Base-by-base conservation (phyloP, 2,797 vertebrate species). In the Sylvia borin region DNA sequence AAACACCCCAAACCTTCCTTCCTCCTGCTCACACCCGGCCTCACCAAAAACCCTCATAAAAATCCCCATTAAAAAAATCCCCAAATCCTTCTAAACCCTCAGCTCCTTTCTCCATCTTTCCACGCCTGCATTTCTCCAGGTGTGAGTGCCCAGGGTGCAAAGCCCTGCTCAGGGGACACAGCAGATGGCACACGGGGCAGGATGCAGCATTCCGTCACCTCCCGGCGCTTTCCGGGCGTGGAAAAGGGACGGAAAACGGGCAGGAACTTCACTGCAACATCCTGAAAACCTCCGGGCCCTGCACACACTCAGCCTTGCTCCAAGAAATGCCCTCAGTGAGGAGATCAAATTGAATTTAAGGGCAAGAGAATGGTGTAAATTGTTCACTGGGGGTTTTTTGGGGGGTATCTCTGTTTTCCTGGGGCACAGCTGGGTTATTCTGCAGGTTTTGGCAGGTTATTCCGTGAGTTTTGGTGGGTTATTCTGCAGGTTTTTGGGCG, bases 241-340 rank as follows among this genome's bases (percentile, higher is more conserved):
- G 66, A 54, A 68, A 77, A 76, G 72, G 68, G 81, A 29, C 0
- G 32, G 93, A 92, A 92, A 54, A 36, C 6, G 5, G 82, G 53
- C 82, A 96, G 89, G 85, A 96, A 93, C 36, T 76, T 34, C 84
- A 38, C 68, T 82, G 34, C 51, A 36, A 83, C 65, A 89, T 78
- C 74, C 92, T 75, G 86, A 22, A 75, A 66, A 45, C 18, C 71
- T 53, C 89, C 16, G 2, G 1, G 67, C 45, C 60, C 0, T n/a
- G 58, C 61, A 61, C 50, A 40, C 50, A 19, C 57, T 13, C 21
- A 4, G 60, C 38, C n/a, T 16, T 7, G 60, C 51, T 85, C 40
- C 58, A 16, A 54, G 71, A 2, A 2, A 7, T 6, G 1, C 1
- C 72, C 80, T 54, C 2, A 60, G 53, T 3, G 43, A 13, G 12